Percentiles rank a stretch among this genome's conserved stretches.
Evolutionary conservation across 1,140 invertebrate species (phyloP).

Genomic region (Uloborus diversus): DNA sequence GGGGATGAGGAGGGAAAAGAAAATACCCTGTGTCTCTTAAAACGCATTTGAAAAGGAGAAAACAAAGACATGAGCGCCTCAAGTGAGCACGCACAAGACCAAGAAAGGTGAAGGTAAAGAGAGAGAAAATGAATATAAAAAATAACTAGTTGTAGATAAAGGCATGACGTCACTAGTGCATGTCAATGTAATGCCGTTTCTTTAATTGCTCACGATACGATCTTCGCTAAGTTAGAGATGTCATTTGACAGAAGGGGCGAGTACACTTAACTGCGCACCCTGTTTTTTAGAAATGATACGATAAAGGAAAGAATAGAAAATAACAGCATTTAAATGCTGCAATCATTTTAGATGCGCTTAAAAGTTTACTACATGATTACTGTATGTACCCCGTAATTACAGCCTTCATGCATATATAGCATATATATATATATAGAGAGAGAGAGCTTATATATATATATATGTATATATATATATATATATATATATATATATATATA

Average conservation of each 20-base stretch:
- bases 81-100: constrained; percentile 11
- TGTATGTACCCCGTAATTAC: too few relatives aligned
- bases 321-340: not conserved
- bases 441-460: too few relatives aligned
- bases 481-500: too few relatives aligned
- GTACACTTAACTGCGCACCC: not conserved
- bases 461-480: too few relatives aligned
- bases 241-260: constrained; percentile 21
- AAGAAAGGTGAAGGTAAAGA: constrained; percentile 6
- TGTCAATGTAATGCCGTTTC: constrained; percentile 15
- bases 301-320: constrained; percentile 6
- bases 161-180: constrained; percentile 33
- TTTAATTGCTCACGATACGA: constrained; percentile 30
- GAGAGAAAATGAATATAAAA: not conserved
- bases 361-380: too few relatives aligned
- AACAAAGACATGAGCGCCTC: not conserved
- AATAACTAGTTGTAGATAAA: not conserved
- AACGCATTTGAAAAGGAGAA: not conserved
- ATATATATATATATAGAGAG: too few relatives aligned
- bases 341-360: not conserved
- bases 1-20: not conserved
- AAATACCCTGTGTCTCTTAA: not conserved
- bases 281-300: constrained; percentile 7
- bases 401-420: too few relatives aligned
- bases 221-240: constrained; percentile 14